Evolutionary conservation across 1,140 invertebrate species (phyloP).

Genomic region (Octopus bimaculoides): DNA sequence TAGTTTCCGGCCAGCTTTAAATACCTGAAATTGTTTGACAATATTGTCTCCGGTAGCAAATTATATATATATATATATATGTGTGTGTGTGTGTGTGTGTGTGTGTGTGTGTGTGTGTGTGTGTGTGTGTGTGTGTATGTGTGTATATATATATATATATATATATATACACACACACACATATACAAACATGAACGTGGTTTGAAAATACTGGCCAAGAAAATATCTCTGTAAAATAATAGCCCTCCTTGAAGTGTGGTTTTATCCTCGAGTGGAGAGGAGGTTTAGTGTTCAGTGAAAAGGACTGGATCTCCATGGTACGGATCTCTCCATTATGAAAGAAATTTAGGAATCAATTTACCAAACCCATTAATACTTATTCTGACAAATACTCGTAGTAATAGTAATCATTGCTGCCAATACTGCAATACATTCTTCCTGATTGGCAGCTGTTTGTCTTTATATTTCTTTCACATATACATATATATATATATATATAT

Average conservation of each 20-base stretch:
- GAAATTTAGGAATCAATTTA: too few species aligned
- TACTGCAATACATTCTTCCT: neutral
- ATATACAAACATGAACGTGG: too few species aligned
- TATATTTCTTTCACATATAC: neutral
- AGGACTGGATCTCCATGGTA: too few species aligned
- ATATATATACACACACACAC: too few species aligned
- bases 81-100: neutral
- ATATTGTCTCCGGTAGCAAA: constrained; percentile 4
- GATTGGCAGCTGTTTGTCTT: neutral
- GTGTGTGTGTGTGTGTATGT: neutral
- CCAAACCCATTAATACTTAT: too few species aligned
- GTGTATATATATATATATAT: neutral
- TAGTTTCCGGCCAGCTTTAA: neutral
- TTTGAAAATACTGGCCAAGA: too few species aligned
- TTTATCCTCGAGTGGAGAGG: too few species aligned
- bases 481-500: neutral
- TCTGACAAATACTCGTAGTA: too few species aligned
- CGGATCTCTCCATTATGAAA: too few species aligned
- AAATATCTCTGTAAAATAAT: too few species aligned
- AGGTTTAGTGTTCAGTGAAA: too few species aligned
- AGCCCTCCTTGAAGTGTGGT: too few species aligned
- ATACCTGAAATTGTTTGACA: constrained; percentile 4
- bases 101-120: neutral
- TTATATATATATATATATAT: neutral
- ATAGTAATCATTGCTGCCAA: neutral